Evolutionary conservation across 2,797 vertebrate species (phyloP).

Genomic region (Cyprinella venusta): DNA sequence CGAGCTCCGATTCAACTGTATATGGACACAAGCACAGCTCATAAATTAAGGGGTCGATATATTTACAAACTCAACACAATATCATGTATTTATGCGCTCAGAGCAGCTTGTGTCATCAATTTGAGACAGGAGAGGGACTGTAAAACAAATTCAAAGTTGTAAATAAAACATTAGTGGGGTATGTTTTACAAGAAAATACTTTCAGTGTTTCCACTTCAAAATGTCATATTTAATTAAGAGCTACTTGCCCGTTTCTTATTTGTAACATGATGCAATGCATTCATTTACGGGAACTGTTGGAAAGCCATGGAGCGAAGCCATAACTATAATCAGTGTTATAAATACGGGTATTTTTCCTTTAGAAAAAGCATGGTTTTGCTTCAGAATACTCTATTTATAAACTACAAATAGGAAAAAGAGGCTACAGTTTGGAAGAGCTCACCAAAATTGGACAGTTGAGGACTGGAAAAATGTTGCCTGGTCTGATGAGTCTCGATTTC

Average conservation of each 20-base stretch:
- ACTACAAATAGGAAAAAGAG: too few species aligned
- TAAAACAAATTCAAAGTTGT: background rate
- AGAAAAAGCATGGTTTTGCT: too few species aligned
- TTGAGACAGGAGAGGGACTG: background rate
- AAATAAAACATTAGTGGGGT: background rate
- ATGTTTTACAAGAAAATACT: background rate
- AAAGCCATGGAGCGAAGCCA: too few species aligned
- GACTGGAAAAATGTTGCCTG: too few species aligned
- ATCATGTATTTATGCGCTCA: background rate
- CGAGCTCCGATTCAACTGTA: background rate
- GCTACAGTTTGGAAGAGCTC: too few species aligned
- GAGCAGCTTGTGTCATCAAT: background rate
- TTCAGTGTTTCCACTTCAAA: background rate
- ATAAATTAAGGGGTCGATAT: background rate
- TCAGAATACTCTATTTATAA: too few species aligned
- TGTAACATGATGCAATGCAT: background rate
- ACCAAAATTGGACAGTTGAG: too few species aligned
- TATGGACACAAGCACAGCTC: background rate
- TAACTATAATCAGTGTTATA: too few species aligned
- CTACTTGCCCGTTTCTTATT: background rate
- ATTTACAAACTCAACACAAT: background rate
- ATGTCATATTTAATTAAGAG: background rate
- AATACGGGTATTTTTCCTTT: too few species aligned
- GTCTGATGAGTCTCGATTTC: too few species aligned
- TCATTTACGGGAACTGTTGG: background rate